These are phyloP conservation scores for Lasaia peninsularis DNA, from an alignment of 1,140 invertebrate species.

Conservation along the genomic window DNA sequence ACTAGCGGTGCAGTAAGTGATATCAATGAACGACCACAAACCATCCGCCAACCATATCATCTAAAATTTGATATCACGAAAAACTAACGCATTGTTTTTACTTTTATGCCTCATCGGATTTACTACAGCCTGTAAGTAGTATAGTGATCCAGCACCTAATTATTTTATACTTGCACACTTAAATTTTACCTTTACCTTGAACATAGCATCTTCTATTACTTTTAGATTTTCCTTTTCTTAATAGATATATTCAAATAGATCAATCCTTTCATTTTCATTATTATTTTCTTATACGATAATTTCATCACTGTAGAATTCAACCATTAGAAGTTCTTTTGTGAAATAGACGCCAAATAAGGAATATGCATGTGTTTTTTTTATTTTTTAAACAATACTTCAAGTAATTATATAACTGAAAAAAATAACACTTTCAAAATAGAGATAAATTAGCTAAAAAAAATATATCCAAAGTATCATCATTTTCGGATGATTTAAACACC, in stretches of 20 bases:
- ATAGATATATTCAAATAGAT: too few relatives aligned
- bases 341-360: too few relatives aligned
- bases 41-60: constrained; percentile 58
- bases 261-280: neutral
- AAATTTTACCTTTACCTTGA: neutral
- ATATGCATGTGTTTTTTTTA: too few relatives aligned
- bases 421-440: too few relatives aligned
- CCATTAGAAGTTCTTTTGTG: too few relatives aligned
- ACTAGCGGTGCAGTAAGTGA: constrained; percentile 75
- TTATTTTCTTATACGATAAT: constrained; percentile 2
- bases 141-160: constrained; percentile 15
- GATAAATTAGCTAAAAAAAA: too few relatives aligned
- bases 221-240: too few relatives aligned
- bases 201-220: too few relatives aligned
- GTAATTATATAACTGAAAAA: too few relatives aligned
- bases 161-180: constrained; percentile 16
- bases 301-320: neutral
- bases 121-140: constrained; percentile 72
- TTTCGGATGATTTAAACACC: too few relatives aligned
- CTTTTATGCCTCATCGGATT: constrained; percentile 70
- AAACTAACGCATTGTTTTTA: constrained; percentile 68
- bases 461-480: too few relatives aligned
- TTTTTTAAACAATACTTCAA: too few relatives aligned
- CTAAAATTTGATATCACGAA: constrained; percentile 61
- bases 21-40: constrained; percentile 52